Evolutionary conservation across 2,113 vertebrate species (phyloP), one percentile per base, ranked within the genome.

Genomic region (Python bivittatus): DNA sequence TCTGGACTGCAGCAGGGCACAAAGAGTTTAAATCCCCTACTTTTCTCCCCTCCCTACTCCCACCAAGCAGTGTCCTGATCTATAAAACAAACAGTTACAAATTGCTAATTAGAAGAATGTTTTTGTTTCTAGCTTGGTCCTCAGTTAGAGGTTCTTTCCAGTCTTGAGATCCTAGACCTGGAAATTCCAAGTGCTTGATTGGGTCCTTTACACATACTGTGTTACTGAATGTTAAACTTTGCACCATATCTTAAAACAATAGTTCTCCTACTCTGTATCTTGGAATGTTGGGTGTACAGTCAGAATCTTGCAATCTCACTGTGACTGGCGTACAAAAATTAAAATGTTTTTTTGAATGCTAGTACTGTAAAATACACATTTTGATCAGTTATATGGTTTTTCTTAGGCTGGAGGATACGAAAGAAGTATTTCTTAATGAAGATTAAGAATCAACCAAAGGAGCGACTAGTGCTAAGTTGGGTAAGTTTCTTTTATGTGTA

Each of bases 401-500:
- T 94, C 91, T 23, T 61, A 99, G 99, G 99, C 61, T 99, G 99
- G 99, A 97, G 99, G 93, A 98, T 99, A 97, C 98, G 99, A 95
- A 99, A 99, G 97, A 98, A 98, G 94, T 99, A 99, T 94, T 99
- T 99, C 94, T 96, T 99, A 92, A 98, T 99, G 96, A 99, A 98
- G 97, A 98, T 98, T 96, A 99, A 99, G 97, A 99, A 99, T 96
- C 99, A 98, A 96, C 98, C 98, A 94, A 99, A 99, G 97, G 99
- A 99, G 89, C 96, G 98, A 5, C 98, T 99, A 9, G 97, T 99
- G 91, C 97, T 99, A 96, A 99, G 98, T 97, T 99, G 99, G 99
- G 99, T 99, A 97, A 97, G 96, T 97, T 58, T 86, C 22, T 58
- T 57, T 88, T 84, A 53, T 29, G 6, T 89, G 27, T 86, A 15